phyloP scores from a whole-genome alignment of 2,797 vertebrate species.

The Xiphophorus birchmanni region DNA sequence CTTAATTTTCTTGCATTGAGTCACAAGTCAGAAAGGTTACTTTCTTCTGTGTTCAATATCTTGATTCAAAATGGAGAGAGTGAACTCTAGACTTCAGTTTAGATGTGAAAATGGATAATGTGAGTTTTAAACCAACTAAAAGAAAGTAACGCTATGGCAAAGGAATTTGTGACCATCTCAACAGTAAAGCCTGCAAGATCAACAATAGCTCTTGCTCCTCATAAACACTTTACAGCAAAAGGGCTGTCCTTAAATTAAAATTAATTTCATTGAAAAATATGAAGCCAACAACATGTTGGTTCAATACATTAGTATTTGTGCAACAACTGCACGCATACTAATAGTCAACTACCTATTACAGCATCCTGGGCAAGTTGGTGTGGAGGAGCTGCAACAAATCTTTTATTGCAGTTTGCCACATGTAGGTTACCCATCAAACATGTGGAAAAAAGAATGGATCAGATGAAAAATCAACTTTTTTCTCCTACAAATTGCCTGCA shows the following conservation, averaged over 20 bases:
- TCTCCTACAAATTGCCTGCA: too few relatives aligned
- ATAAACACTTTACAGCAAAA: background rate
- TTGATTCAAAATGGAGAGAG: background rate
- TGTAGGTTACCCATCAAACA: background rate
- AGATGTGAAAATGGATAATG: background rate
- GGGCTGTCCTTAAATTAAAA: background rate
- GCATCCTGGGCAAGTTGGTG: background rate
- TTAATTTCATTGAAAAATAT: too few relatives aligned
- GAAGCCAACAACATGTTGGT: too few relatives aligned
- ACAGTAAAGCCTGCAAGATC: slow-evolving; percentile 54
- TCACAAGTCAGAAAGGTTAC: background rate
- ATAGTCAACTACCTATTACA: background rate
- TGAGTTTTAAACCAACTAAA: background rate
- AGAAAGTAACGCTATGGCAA: background rate
- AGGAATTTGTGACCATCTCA: slow-evolving; percentile 19
- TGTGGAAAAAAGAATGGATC: background rate
- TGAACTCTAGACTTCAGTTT: background rate
- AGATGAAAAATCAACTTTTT: background rate
- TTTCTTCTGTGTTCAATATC: background rate
- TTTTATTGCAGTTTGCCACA: background rate
- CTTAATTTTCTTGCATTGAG: background rate
- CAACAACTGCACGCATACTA: background rate
- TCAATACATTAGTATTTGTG: too few relatives aligned
- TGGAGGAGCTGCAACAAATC: background rate
- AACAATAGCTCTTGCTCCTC: background rate